Conservation (phyloP, 2,888 invertebrate species). For the Digitonthophagus gazella region DNA sequence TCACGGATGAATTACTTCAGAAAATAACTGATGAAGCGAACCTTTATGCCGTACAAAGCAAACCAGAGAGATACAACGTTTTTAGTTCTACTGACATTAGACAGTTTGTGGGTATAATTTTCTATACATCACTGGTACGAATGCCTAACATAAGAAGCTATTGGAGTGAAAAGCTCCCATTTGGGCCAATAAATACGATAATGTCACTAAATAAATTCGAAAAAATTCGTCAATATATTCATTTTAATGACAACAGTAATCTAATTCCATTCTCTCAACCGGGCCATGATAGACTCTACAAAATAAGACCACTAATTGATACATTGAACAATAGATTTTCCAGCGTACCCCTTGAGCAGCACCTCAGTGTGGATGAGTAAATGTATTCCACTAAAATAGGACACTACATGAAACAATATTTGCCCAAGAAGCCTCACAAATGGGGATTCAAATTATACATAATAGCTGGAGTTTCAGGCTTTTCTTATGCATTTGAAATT, state of each 20-base stretch:
- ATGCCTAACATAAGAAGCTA: too few relatives aligned
- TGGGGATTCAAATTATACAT: constrained; percentile 25
- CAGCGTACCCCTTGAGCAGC: constrained; percentile 23
- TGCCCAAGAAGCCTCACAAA: constrained; percentile 27
- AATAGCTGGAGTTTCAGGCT: constrained; percentile 20
- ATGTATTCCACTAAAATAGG: constrained; percentile 28
- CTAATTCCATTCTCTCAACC: neutral
- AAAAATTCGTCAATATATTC: too few relatives aligned
- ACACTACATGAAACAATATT: constrained; percentile 27
- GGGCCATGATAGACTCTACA: constrained; percentile 26
- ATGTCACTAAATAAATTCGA: too few relatives aligned
- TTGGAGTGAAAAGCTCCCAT: too few relatives aligned
- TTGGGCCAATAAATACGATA: too few relatives aligned
- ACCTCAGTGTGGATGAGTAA: constrained; percentile 28
- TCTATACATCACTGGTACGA: too few relatives aligned
- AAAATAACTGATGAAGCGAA: too few relatives aligned
- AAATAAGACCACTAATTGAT: constrained; percentile 29
- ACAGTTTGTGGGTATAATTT: too few relatives aligned
- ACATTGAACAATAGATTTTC: constrained; percentile 23
- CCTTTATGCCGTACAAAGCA: too few relatives aligned
- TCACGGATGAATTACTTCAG: too few relatives aligned
- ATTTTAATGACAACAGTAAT: constrained; percentile 30
- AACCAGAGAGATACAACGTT: too few relatives aligned
- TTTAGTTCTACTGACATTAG: too few relatives aligned
- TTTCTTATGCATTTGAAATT: constrained; percentile 8